Evolutionary conservation across 2,113 vertebrate genomes (phyloP), one percentile per base, ranked within the genome.

Genomic region (Cichladusa arquata): DNA sequence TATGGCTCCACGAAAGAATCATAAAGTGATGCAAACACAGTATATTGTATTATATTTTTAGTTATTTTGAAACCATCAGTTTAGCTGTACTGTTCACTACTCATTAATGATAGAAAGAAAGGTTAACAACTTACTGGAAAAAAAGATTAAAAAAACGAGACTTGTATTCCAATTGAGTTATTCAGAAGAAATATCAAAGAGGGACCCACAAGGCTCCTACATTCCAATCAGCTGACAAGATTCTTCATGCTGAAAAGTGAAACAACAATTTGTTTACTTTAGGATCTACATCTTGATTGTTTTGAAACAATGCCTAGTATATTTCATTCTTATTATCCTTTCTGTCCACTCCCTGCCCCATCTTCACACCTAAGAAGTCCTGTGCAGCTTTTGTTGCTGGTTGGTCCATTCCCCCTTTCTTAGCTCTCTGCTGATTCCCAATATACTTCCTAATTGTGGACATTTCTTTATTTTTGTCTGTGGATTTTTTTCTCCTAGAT

Each of bases 321-420:
- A 40, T 60, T 66, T 71, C 3, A 1, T 53, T 53, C 13, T 73
- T 86, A 11, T 34, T 69, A 79, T 65, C 9, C 8, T 25, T 13
- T 14, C 13, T 14, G 8, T 61, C 12, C 13, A 1, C 5, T 11
- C 2, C 3, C 7, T 29, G 0, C 8, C n/a, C 8, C 14, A 28
- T 33, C 29, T 57, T 72, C 31, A 73, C 25, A 34, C 7, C 10
- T 81, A 62, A 53, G 51, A 86, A 14, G 1, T 22, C 26, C 9
- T 23, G 6, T 33, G 18, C 36, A 83, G 31, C 5, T 66, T 65
- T 65, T 45, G 4, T 50, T 54, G 13, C 19, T 56, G 20, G 19
- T 64, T 44, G 48, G 4, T 33, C 23, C 4, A 42, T 64, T 69
- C 60, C 24, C 19, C 5, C 5, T 53, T 51, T 66, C 10, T 36